Evolutionary conservation across 2,888 invertebrate species (phyloP), one percentile per base, ranked within the genome.

Genomic region (Lottia scabra): DNA sequence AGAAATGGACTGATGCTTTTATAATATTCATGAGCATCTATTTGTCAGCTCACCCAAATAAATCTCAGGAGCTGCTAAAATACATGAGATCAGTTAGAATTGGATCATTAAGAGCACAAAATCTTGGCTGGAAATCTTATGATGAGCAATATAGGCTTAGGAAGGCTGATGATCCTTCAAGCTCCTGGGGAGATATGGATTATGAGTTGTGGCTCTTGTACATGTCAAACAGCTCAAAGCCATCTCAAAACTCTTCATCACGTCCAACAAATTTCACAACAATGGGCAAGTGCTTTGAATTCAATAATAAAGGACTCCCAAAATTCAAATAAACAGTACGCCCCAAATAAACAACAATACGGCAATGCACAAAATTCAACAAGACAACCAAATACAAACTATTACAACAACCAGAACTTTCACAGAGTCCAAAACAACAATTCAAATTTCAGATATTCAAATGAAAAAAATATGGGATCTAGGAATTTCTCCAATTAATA

Each of bases 1-100:
- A 73, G 2, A 43, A 67, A 8, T 73, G 73, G 73, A 73, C 70
- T 15, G 23, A 62, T 19, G 73, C 70, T 30, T 73, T 73, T 27
- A 16, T 73, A 3, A 63, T 70, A 19, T 73, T 30, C 66, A 46
- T 26, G 23, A 67, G 66, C 23, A 67, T 73, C 12, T 70, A 69
- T 45, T 19, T 23, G 10, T 19, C 48, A 38, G 67, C 48, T 10
- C 69, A 73, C 10, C 65, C 68, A 5, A 16, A 23, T 23, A 64
- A 45, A 46, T 56, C 23, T 56, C 56, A 56, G n/a, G 63, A 66
- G 5, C 8, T 69, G 16, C 16, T 74, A 13, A 71, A 65, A 46
- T 71, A 75, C 38, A 66, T 74, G 45, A 13, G 26, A 27, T 44
- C 38, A 15, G 27, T 74, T 1, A 30, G 67, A 45, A n/a, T 63